Base-by-base conservation (phyloP, 2,888 invertebrate genomes). In the Gastracanthus pulcherrimus region DNA sequence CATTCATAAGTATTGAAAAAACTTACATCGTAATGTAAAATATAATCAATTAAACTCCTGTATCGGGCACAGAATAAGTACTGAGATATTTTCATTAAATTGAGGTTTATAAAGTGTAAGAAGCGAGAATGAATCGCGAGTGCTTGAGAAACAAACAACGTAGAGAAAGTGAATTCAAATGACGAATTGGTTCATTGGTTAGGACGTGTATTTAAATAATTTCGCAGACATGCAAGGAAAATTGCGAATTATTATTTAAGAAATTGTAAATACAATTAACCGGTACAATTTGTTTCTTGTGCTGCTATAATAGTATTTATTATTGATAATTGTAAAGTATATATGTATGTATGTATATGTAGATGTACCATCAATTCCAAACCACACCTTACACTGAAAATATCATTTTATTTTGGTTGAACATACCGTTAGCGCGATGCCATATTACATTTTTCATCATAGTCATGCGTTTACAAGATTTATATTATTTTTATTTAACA, bases 401-500 rank as follows among this genome's bases (percentile, higher is more conserved):
- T 58, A 71, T 58, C 72, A 58, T 64, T 72, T 71, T 51, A 78
- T 84, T 88, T 88, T 85, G 85, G 85, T 87, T 76, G 77, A 71
- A 58, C 38, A 84, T 79, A 81, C 82, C 84, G 85, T 89, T 84
- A 86, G 87, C 87, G 87, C 86, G 89, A 89, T 89, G 89, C 86
- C 87, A 88, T 85, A 84, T 87, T 88, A 80, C 36, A 23, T 88
- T 87, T 77, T 86, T 85, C 83, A 79, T 76, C 84, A 85, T 80
- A 82, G 84, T 81, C 72, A 71, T 82, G 66, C 81, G 75, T 77
- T 76, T 70, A 82, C 83, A 86, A 84, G 79, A 83, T 85, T 86
- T 87, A 86, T 86, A 87, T 85, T 84, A 82, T 87, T 87, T 86
- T 87, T 86, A 87, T 89, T 88, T 85, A 85, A 87, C 87, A 86